Base-by-base conservation (phyloP, 2,888 invertebrate species). In the Hemithea aestivaria region DNA sequence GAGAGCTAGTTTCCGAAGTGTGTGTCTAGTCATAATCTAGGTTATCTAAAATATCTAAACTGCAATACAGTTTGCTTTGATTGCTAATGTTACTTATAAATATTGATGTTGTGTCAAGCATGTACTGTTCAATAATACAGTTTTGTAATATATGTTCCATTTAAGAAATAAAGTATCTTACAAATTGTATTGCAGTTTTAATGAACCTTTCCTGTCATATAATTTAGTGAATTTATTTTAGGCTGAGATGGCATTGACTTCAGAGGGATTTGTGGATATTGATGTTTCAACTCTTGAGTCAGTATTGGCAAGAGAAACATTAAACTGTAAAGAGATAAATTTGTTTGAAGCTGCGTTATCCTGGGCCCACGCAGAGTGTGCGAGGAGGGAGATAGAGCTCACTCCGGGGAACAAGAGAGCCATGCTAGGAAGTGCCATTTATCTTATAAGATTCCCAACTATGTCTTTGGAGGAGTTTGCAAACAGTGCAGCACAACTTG, bases 181-280 rank as follows among this genome's bases (percentile, higher is more conserved):
- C 73, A 82, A 83, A 79, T 78, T 85, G 88, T 87, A 88, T 88
- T 88, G 88, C 88, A 88, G 88, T 88, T 88, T 88, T 65, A 77
- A 74, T 87, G 62, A 45, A 59, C 71, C 69, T 69, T 39, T 43
- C 53, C 65, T 67, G 63, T 16, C 5, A 5, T 65, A 55, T 55
- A 53, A 46, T 65, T 57, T 56, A 45, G 38, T 29, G 40, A 38
- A 50, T 62, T 73, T 47, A 62, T 87, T 84, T 47, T 81, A 96
- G 94, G 97, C 98, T 68, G 97, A 97, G 88, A 96, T 98, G 93
- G 97, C 98, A 40, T 90, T 98, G 58, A 93, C 93, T 56, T 97
- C 97, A 0, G 98, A 98, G 67, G 97, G 97, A 56, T 98, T 98
- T 87, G 94, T 95, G 52, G 98, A 98, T 74, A 97, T 98, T 67